Evolutionary conservation across 1,140 invertebrate genomes (phyloP), one percentile per base, ranked within the genome.

Genomic region (Pseudoatta argentina): DNA sequence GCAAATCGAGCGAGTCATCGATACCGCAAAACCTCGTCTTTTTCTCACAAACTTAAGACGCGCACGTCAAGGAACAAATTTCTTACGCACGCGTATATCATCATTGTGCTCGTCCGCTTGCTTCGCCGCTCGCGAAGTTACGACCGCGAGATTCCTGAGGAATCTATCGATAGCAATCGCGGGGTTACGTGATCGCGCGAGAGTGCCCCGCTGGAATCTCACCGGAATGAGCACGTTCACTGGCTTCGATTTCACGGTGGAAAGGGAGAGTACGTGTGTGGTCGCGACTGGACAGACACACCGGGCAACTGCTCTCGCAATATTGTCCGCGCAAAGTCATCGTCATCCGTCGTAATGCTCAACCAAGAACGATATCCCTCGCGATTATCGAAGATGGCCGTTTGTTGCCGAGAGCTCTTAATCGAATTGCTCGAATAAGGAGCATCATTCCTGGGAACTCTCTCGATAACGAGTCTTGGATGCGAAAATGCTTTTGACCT

Each of bases 401-500:
- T n/a, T 24, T 59, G 59, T 72, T 27, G 55, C 48, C 78, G 30
- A 81, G 24, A 24, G 21, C 51, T 34, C 12, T 71, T 8, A 34
- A 71, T 85, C 71, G 81, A 63, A 30, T 34, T 24, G n/a, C 34
- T 73, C 44, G 55, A 59, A 18, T 55, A 34, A 75, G 55, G 53
- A 30, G 39, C 55, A 44, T 27, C 76, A 48, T 61, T 86, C 83
- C 48, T 55, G 61, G 57, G 73, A 67, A 85, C 24, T 77, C 51
- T 75, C 44, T 51, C 75, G 55, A 21, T 75, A 73, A 75, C 85
- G 78, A 86, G 51, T 78, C 34, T n/a, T 48, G 82, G 44, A 82
- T 51, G 76, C 61, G 78, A 67, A 88, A 83, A 88, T 39, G 78
- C 53, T 39, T 90, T 75, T 87, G 86, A 89, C 85, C 88, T 90